A percentile compares a stretch with the other conserved stretches of the same genome.
Conservation (phyloP, 1,140 invertebrate species). For the Aphelinus certus region DNA sequence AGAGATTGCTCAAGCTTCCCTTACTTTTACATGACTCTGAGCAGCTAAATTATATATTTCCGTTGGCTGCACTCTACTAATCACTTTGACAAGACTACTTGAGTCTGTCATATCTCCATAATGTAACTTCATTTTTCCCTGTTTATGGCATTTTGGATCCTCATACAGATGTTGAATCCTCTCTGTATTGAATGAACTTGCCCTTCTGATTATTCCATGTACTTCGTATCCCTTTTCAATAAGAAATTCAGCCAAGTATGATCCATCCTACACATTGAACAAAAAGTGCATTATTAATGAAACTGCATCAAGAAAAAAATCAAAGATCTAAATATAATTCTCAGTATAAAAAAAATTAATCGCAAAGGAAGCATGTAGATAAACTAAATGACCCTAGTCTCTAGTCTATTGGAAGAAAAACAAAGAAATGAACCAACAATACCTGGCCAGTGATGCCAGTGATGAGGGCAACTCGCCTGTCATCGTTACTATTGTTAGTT, state of each 20-base stretch:
- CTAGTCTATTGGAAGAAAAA: no score
- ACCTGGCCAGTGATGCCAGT: constrained; percentile 95
- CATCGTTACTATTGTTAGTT: no score
- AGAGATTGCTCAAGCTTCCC: constrained; percentile 34
- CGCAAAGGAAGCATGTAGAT: no score
- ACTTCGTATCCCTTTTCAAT: constrained; percentile 95
- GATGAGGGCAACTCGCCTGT: constrained; percentile 76
- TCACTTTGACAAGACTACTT: constrained; percentile 96
- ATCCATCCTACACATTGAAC: constrained; percentile 85
- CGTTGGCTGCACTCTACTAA: constrained; percentile 82
- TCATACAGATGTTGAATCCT: constrained; percentile 96
- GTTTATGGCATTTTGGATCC: constrained; percentile 84
- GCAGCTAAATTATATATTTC: constrained; percentile 99
- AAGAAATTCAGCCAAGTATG: constrained; percentile 96
- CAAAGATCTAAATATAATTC: no score
- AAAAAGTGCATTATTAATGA: no score
- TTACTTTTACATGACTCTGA: constrained; percentile 98
- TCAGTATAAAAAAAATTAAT: no score
- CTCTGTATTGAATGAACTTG: constrained; percentile 96
- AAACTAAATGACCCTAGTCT: no score
- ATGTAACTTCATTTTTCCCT: constrained; percentile 92
- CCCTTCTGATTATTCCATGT: constrained; percentile 93
- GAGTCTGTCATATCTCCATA: constrained; percentile 99
- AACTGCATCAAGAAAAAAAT: constrained; percentile 26
- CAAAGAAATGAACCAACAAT: constrained; percentile 37